phyloP scores from a whole-genome alignment of 2,113 vertebrate species.

The Psilopsiagon aurifrons region DNA sequence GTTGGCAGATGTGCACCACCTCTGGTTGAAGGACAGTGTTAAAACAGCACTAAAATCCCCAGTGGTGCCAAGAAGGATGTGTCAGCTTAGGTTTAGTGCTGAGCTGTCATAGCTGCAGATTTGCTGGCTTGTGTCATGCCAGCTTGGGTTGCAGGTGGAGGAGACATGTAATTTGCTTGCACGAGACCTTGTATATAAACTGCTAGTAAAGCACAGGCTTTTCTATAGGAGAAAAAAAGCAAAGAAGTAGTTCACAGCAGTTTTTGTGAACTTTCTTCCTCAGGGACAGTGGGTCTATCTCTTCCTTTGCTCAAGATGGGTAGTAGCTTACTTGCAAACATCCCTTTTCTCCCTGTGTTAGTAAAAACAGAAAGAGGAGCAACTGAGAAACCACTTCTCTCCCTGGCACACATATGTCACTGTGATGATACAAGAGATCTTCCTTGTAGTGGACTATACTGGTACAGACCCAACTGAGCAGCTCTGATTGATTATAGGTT shows the following conservation, averaged over 20 bases:
- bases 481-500: not conserved
- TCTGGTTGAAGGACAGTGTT: not conserved
- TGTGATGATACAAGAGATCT: not conserved
- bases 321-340: not conserved
- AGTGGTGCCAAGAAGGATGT: not conserved
- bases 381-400: not conserved
- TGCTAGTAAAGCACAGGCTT: not conserved
- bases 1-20: not conserved
- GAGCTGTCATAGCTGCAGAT: not conserved
- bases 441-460: not conserved
- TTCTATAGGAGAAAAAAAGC: not conserved
- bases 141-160: not conserved
- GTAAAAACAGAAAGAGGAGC: not conserved
- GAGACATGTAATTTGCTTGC: not conserved
- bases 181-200: accelerated
- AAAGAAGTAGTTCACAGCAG: not conserved
- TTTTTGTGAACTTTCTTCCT: not conserved
- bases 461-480: not conserved
- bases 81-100: not conserved
- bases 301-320: not conserved
- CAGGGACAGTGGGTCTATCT: not conserved
- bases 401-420: accelerated
- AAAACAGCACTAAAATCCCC: not conserved
- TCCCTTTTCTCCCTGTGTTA: not conserved
- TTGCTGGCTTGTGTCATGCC: not conserved